Percentiles rank a stretch among this genome's conserved stretches.
These are phyloP conservation scores for Orchesella flavescens DNA, from an alignment of 2,888 invertebrate species.

Conservation along the genomic window DNA sequence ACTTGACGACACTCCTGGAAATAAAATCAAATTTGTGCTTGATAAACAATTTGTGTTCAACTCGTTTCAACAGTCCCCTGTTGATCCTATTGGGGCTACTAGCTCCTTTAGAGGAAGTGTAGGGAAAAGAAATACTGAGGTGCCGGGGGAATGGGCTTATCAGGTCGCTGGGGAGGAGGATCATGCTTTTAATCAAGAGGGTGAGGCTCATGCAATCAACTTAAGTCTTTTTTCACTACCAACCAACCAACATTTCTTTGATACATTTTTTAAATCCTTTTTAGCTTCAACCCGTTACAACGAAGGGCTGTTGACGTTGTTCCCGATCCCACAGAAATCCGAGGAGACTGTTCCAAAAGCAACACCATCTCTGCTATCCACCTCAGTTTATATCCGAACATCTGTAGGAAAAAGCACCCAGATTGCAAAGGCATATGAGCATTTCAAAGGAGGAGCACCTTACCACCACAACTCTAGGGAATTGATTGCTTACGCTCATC, in stretches of 20 bases:
- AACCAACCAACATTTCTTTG: too few relatives aligned
- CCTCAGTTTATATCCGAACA: slow-evolving; percentile 16
- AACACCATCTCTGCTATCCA: not conserved
- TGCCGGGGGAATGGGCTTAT: slow-evolving; percentile 20
- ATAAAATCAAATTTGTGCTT: slow-evolving; percentile 26
- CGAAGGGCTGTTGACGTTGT: not conserved
- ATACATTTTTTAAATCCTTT: too few relatives aligned
- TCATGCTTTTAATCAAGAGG: too few relatives aligned
- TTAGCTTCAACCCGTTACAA: not conserved
- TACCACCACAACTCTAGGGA: slow-evolving; percentile 19
- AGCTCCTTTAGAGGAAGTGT: slow-evolving; percentile 11
- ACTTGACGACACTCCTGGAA: not conserved
- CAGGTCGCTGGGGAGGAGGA: slow-evolving; percentile 6
- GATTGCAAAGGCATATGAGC: slow-evolving; percentile 1
- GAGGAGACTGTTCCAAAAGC: not conserved
- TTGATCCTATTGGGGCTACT: slow-evolving; percentile 24
- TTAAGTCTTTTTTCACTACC: too few relatives aligned
- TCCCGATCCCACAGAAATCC: not conserved
- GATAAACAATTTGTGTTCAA: slow-evolving; percentile 26
- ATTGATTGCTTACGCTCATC: slow-evolving; percentile 19
- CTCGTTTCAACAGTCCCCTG: slow-evolving; percentile 29
- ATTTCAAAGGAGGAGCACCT: not conserved
- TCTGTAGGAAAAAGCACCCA: slow-evolving; percentile 9
- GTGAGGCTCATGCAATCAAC: too few relatives aligned
- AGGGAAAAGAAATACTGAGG: slow-evolving; percentile 10